These are phyloP conservation scores for Dromiciops gliroides DNA, from an alignment of 2,113 vertebrate species.

Conservation along the genomic window DNA sequence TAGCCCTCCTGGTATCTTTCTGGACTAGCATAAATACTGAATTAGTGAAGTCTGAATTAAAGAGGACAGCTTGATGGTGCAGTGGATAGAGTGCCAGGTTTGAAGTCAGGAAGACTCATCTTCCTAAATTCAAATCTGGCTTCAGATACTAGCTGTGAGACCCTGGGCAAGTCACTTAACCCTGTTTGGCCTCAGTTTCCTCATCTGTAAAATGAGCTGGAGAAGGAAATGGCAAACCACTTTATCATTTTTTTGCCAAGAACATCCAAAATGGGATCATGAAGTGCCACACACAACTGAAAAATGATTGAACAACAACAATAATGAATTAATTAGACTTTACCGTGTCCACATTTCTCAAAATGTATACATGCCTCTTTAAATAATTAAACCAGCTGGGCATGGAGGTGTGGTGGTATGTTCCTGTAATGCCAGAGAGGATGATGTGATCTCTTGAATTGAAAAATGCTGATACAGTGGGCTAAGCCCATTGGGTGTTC, in stretches of 20 bases:
- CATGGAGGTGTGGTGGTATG: not conserved
- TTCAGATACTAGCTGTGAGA: not conserved
- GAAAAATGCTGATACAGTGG: not conserved
- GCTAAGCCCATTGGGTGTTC: not conserved
- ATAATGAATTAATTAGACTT: not conserved
- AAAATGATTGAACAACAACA: not conserved
- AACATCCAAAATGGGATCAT: not conserved
- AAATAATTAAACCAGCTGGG: not conserved
- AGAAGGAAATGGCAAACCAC: not conserved
- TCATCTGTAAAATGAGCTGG: not conserved
- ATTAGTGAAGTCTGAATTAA: not conserved
- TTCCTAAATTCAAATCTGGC: not conserved
- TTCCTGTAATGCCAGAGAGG: not conserved
- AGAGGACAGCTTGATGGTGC: not conserved
- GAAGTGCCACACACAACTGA: not conserved
- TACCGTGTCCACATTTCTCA: not conserved
- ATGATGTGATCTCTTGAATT: not conserved
- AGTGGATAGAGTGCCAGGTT: not conserved
- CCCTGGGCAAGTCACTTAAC: not conserved
- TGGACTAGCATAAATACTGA: slow-evolving; percentile 15
- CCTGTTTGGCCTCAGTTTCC: not conserved
- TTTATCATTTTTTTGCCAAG: not conserved
- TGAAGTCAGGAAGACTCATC: no score
- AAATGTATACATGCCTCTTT: not conserved
- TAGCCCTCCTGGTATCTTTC: not conserved